Base-by-base conservation (phyloP, 2,797 vertebrate genomes). In the Premnoplex brunnescens region DNA sequence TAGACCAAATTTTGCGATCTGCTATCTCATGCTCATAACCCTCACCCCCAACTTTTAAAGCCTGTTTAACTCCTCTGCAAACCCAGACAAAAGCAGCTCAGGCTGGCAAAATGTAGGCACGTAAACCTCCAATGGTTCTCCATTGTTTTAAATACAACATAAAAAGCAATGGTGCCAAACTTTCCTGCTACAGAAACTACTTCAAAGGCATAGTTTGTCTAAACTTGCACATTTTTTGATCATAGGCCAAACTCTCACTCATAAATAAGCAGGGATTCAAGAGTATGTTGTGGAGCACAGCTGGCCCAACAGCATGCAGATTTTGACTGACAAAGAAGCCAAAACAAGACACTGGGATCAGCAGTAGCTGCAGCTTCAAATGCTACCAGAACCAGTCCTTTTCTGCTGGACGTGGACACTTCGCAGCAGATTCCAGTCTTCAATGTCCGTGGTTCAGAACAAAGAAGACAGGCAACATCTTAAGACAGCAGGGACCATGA, bases 61-160 rank as follows among this genome's bases (percentile, higher is more conserved):
- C 80, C 77, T 89, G 71, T 73, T 92, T 49, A 88, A 67, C 51
- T 74, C 71, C 77, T 80, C 78, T 81, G 63, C 6, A 21, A 88
- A 72, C 30, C 72, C 55, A 59, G 59, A 86, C 37, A 80, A 93
- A 94, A 93, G 37, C 46, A 90, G 59, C 67, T 93, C 59, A 91
- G 78, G 59, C 74, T 89, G 52, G 69, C 51, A 93, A 92, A 95
- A 93, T 52, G 43, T 94, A 95, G 94, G 89, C 92, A 96, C 89
- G 67, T 66, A 76, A 87, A 86, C 69, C 60, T 90, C 28, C 3
- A 3, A 71, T 51, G 41, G 79, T 69, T 22, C 85, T 75, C 9
- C 44, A 6, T 26, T 48, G 18, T 39, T 85, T 69, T 6, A 48
- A 87, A 86, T 21, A 34, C 8, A 68, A 83, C 79, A 85, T 15